Conservation (phyloP, 2,888 invertebrate genomes). For the Drosophila anceps region DNA sequence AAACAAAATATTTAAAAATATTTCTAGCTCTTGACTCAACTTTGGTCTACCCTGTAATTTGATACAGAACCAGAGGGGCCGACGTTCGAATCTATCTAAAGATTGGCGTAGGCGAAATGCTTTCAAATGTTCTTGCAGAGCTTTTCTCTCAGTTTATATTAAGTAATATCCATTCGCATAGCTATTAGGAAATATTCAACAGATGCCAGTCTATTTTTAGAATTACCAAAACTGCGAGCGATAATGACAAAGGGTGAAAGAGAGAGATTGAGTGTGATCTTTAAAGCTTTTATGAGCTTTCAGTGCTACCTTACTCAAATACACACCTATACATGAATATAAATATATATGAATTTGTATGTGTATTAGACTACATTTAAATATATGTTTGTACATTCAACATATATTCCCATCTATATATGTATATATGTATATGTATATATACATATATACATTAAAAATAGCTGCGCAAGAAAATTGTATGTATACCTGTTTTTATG, state of each 20-base stretch:
- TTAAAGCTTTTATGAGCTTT: constrained; percentile 44
- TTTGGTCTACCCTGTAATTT: constrained; percentile 41
- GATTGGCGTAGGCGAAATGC: constrained; percentile 37
- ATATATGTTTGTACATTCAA: constrained; percentile 16
- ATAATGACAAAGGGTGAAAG: background rate
- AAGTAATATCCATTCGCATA: constrained; percentile 67
- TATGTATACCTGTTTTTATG: constrained; percentile 38
- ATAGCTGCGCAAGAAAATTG: constrained; percentile 37
- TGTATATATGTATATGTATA: constrained; percentile 9
- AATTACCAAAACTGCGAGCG: background rate
- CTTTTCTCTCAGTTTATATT: constrained; percentile 57
- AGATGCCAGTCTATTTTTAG: constrained; percentile 74
- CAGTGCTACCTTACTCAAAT: background rate
- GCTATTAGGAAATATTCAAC: constrained; percentile 66
- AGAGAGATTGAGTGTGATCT: constrained; percentile 6
- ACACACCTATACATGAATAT: background rate
- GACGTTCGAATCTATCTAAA: constrained; percentile 41
- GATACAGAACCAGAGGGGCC: constrained; percentile 53
- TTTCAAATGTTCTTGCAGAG: constrained; percentile 44
- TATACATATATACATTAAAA: constrained; percentile 42
- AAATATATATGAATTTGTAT: too few relatives aligned
- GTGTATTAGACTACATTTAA: background rate
- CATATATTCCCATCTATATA: background rate
- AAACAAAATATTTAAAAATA: background rate
- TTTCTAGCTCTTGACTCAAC: background rate